These are phyloP conservation scores for Podarcis raffonei DNA, from an alignment of 2,113 vertebrate genomes.

Conservation along the genomic window DNA sequence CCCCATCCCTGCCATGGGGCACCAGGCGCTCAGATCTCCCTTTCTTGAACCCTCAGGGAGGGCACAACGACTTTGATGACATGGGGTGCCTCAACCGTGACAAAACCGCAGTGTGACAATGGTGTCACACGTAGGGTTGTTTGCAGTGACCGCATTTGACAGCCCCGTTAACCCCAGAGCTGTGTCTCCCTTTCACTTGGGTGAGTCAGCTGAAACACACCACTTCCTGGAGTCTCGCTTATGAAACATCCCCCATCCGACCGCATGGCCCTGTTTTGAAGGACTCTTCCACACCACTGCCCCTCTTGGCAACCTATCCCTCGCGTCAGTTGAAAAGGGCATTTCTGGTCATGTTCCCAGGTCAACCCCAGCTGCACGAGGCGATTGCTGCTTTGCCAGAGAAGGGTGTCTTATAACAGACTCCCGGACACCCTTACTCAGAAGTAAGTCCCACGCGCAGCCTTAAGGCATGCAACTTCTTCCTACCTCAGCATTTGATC, in stretches of 20 bases:
- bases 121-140: rapidly evolving
- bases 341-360: too few species aligned
- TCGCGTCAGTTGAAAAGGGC: too few species aligned
- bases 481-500: neutral
- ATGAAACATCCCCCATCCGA: neutral
- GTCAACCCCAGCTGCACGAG: neutral
- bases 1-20: too few species aligned
- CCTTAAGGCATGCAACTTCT: neutral
- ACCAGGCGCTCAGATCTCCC: too few species aligned
- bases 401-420: neutral
- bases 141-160: neutral
- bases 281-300: neutral
- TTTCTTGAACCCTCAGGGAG: too few species aligned
- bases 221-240: neutral
- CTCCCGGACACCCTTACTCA: neutral
- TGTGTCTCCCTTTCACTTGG: neutral
- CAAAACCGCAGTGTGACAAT: neutral
- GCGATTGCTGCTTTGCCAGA: too few species aligned
- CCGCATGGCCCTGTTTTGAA: too few species aligned
- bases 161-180: too few species aligned
- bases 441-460: neutral
- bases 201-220: neutral
- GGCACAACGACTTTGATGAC: too few species aligned
- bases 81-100: neutral
- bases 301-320: too few species aligned